These are phyloP conservation scores for Epizoanthus rinbou DNA, from an alignment of 92 coral and sea anemone genomes.

Conservation along the genomic window DNA sequence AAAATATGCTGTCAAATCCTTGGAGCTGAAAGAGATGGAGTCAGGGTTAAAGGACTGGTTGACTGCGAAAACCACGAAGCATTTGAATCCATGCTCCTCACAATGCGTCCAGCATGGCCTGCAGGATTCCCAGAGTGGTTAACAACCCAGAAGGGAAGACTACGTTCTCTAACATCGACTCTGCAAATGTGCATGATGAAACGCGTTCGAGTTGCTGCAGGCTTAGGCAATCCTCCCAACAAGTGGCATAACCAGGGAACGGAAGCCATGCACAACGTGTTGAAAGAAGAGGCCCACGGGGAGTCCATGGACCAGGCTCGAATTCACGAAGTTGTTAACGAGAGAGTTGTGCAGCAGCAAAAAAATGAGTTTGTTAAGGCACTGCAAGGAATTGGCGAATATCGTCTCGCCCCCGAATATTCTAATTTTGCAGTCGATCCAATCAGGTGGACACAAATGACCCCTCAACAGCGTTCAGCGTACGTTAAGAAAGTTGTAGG, in stretches of 20 bases:
- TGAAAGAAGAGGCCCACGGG: constrained; percentile 33
- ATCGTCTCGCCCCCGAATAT: constrained; percentile 22
- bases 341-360: constrained; percentile 34
- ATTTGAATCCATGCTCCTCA: not conserved
- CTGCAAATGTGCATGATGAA: constrained; percentile 27
- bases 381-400: constrained; percentile 45
- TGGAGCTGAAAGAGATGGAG: constrained; percentile 15
- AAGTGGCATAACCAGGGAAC: constrained; percentile 49
- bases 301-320: constrained; percentile 14
- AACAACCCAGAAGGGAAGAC: constrained; percentile 15
- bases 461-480: constrained; percentile 25
- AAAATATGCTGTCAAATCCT: constrained; percentile 11
- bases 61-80: constrained; percentile 33
- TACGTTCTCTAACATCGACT: constrained; percentile 4
- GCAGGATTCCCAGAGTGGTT: constrained; percentile 31
- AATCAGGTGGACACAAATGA: constrained; percentile 46
- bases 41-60: constrained; percentile 21
- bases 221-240: constrained; percentile 47
- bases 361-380: constrained; percentile 37
- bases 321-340: constrained; percentile 27
- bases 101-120: constrained; percentile 22
- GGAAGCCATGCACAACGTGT: constrained; percentile 42
- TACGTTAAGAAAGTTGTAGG: constrained; percentile 28
- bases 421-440: constrained; percentile 18
- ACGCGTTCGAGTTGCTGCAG: constrained; percentile 46